phyloP scores from a whole-genome alignment of 2,797 vertebrate species.

The Schizothorax lantsangensis region DNA sequence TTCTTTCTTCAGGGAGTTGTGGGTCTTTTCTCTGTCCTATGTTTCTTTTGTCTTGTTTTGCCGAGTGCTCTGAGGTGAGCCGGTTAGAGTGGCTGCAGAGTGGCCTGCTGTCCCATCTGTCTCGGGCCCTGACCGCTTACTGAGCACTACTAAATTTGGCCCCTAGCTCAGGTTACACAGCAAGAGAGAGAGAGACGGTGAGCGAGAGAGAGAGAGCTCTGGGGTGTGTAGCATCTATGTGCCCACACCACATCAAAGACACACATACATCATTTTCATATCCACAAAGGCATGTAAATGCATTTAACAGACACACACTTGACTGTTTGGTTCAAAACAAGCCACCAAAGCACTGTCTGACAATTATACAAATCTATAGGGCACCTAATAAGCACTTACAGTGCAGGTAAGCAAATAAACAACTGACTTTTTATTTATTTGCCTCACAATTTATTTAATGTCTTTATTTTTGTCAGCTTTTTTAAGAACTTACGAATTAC shows the following conservation, averaged over 20 bases:
- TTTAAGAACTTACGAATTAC: background rate
- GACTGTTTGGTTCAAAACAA: background rate
- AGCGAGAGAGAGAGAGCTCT: constrained; percentile 58
- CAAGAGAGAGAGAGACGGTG: constrained; percentile 80
- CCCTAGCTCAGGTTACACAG: constrained; percentile 92
- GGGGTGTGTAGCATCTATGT: constrained; percentile 47
- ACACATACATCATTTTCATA: constrained; percentile 18
- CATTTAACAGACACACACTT: constrained; percentile 45
- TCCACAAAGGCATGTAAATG: constrained; percentile 33
- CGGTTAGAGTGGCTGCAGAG: constrained; percentile 73
- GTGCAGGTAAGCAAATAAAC: background rate
- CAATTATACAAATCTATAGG: background rate
- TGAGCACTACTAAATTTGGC: constrained; percentile 93
- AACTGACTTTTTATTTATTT: background rate
- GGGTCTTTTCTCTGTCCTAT: constrained; percentile 7
- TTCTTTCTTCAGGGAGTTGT: constrained; percentile 66
- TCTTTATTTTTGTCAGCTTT: background rate
- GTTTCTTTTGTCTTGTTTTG: constrained; percentile 51
- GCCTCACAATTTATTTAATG: background rate
- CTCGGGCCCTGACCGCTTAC: constrained; percentile 82
- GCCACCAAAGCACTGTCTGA: background rate
- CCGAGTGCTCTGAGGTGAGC: constrained; percentile 64
- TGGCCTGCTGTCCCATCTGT: constrained; percentile 88
- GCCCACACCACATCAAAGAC: constrained; percentile 48
- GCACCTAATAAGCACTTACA: background rate